Conservation (phyloP, 2,888 invertebrate species). For the Steinernema hermaphroditum region DNA sequence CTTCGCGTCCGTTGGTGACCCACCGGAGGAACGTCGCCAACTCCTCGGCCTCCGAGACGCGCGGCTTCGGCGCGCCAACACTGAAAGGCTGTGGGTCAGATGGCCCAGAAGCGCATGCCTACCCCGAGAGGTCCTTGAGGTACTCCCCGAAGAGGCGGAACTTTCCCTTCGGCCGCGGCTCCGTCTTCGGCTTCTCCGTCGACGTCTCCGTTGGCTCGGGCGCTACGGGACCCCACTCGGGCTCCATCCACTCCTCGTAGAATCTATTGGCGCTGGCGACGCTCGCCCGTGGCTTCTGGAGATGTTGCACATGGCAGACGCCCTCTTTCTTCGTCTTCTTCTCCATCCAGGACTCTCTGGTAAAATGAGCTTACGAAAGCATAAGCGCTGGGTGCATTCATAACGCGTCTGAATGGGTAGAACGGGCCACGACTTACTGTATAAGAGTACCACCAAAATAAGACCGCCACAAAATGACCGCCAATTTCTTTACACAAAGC, state of each 20-base stretch:
- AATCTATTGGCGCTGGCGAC: background rate
- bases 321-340: background rate
- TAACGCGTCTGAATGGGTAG: too few species aligned
- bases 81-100: background rate
- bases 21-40: background rate
- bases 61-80: background rate
- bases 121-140: background rate
- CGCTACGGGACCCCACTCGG: background rate
- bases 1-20: constrained; percentile 9
- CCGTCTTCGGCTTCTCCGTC: background rate
- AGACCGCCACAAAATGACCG: too few species aligned
- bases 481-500: too few species aligned
- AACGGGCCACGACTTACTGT: too few species aligned
- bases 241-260: constrained; percentile 26
- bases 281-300: constrained; percentile 1
- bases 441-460: too few species aligned
- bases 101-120: background rate
- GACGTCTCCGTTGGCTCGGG: background rate
- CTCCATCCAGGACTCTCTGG: background rate
- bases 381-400: too few species aligned
- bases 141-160: constrained; percentile 12
- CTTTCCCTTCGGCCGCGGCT: background rate
- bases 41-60: background rate
- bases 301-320: background rate
- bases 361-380: too few species aligned